These are phyloP conservation scores for Tachypleus tridentatus DNA, from an alignment of 1,140 invertebrate species.

Conservation along the genomic window DNA sequence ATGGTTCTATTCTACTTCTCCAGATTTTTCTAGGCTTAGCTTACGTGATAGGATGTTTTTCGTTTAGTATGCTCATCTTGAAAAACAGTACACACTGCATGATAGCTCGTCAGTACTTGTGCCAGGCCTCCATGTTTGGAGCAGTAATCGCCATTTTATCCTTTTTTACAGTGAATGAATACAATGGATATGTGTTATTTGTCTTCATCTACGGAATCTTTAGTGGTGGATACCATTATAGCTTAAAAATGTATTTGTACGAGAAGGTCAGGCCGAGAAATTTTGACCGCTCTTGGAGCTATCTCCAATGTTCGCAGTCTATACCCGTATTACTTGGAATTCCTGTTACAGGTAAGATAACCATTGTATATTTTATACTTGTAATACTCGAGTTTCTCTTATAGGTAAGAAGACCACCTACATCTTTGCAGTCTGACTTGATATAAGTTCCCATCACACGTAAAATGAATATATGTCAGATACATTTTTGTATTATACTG, in stretches of 20 bases:
- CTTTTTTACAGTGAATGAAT: constrained; percentile 56
- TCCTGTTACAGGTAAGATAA: constrained; percentile 55
- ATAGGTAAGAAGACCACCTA: too few relatives aligned
- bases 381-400: too few relatives aligned
- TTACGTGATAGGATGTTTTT: constrained; percentile 61
- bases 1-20: constrained; percentile 6
- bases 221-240: constrained; percentile 51
- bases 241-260: constrained; percentile 76
- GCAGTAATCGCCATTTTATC: constrained; percentile 61
- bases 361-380: not conserved
- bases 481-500: too few relatives aligned
- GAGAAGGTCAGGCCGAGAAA: constrained; percentile 69
- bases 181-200: constrained; percentile 61
- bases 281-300: constrained; percentile 77
- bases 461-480: too few relatives aligned
- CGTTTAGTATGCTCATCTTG: constrained; percentile 60
- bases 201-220: constrained; percentile 47
- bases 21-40: constrained; percentile 50
- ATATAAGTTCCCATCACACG: too few relatives aligned
- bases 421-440: too few relatives aligned
- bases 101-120: constrained; percentile 72
- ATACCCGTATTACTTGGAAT: constrained; percentile 71
- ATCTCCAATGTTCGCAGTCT: constrained; percentile 74
- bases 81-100: constrained; percentile 63
- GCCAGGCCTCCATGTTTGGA: constrained; percentile 62